phyloP scores from a whole-genome alignment of 2,797 vertebrate species.

The Lagocephalus sceleratus region DNA sequence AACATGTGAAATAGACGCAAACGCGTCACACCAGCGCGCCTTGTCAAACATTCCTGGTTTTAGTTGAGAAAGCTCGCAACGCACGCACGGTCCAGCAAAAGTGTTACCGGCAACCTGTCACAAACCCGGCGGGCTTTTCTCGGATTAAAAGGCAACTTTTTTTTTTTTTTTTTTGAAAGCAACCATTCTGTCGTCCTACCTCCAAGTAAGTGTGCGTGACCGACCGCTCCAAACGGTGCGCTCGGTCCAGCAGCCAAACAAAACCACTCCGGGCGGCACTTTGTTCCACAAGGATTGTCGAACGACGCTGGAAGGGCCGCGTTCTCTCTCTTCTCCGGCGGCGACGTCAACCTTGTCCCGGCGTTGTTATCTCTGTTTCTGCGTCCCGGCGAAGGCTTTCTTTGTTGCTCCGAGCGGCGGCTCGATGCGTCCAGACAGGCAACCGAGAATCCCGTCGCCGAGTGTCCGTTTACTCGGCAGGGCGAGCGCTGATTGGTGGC shows the following conservation, averaged over 20 bases:
- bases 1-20: not conserved
- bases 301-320: not conserved
- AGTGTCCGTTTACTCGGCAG: constrained; percentile 47
- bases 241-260: constrained; percentile 35
- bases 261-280: constrained; percentile 28
- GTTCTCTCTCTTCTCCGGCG: constrained; percentile 3
- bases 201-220: constrained; percentile 4
- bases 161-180: no score
- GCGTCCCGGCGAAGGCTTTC: constrained; percentile 21
- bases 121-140: not conserved
- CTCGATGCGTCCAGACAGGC: constrained; percentile 25
- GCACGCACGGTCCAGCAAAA: not conserved
- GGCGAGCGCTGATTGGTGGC: constrained; percentile 52
- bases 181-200: not conserved
- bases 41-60: not conserved
- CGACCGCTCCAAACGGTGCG: constrained; percentile 8
- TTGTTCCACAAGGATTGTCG: constrained; percentile 12
- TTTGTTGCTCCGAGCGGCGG: constrained; percentile 62
- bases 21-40: not conserved
- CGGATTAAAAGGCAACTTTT: not conserved
- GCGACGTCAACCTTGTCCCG: constrained; percentile 19
- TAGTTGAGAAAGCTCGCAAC: constrained; percentile 17
- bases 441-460: constrained; percentile 14
- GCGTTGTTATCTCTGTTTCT: constrained; percentile 24
- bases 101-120: not conserved